These are phyloP conservation scores for Choristoneura fumiferana DNA, from an alignment of 1,140 invertebrate genomes.

Conservation along the genomic window DNA sequence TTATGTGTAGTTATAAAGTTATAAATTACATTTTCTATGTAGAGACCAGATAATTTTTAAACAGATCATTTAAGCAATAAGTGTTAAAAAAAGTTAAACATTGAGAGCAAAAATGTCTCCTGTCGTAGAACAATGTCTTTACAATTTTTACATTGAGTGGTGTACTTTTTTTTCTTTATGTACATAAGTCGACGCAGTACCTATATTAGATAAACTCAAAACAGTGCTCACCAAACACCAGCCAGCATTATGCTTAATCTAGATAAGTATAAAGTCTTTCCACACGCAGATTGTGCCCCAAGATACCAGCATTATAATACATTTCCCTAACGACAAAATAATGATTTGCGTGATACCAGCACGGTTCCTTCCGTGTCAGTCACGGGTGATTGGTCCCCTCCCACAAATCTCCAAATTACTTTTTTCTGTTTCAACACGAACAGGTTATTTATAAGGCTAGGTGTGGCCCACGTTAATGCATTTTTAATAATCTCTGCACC, in stretches of 20 bases:
- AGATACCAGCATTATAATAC: slow-evolving; percentile 53
- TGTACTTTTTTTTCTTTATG: too few species aligned
- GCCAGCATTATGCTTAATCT: slow-evolving; percentile 5
- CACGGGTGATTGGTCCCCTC: slow-evolving; percentile 60
- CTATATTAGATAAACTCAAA: neutral
- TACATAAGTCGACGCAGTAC: too few species aligned
- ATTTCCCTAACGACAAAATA: slow-evolving; percentile 71
- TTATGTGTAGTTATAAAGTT: too few species aligned
- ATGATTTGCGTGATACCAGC: slow-evolving; percentile 70
- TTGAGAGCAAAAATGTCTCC: too few species aligned
- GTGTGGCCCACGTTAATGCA: slow-evolving; percentile 72
- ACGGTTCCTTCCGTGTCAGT: slow-evolving; percentile 68
- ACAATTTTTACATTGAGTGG: too few species aligned
- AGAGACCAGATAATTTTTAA: too few species aligned
- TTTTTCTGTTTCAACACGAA: slow-evolving; percentile 69
- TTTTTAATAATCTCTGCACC: slow-evolving; percentile 74
- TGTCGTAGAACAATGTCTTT: too few species aligned
- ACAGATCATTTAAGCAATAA: too few species aligned
- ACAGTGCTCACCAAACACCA: neutral
- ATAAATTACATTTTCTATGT: too few species aligned
- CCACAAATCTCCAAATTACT: slow-evolving; percentile 70
- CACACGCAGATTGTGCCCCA: slow-evolving; percentile 25
- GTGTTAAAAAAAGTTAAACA: too few species aligned
- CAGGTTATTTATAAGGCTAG: slow-evolving; percentile 61
- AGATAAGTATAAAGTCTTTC: slow-evolving; percentile 17